Base-by-base conservation (phyloP, 1,140 invertebrate genomes). In the Ceratosolen fusciceps region DNA sequence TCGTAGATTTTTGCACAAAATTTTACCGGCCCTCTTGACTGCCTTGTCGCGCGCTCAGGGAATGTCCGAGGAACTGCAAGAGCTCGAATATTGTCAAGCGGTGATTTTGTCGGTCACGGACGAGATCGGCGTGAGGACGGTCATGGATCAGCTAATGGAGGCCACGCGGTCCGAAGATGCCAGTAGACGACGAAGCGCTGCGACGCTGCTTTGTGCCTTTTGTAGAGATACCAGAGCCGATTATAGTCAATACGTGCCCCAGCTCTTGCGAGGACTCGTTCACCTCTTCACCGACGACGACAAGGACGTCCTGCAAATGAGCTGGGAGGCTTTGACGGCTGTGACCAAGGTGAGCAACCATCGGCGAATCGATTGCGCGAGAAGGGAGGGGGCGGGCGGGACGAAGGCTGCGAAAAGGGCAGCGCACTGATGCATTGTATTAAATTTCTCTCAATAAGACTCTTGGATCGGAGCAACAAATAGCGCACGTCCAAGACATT, bases 11-110 rank as follows among this genome's bases (percentile, higher is more conserved):
- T 91, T 99, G 77, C 92, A 94, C 77, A 97, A 96, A 88, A 98
- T 99, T 82, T 89, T 99, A 72, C 96, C 97, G 16, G 96, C 98
- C 26, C 91, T 99, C 65, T 92, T 99, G 77, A 93, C 93, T 2
- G 95, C 96, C 16, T 90, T 98, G 8, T 93, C 92, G 0, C 93
- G 93, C 80, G 92, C 93, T 21, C 93, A 95, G 82, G 94, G 93
- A 52, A 93, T 93, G 21, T 90, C 93, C 9, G 91, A 94, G 74
- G 95, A 97, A 89, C 88, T 92, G 26, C 92, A 94, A 81, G 95
- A 98, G 90, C 87, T 98, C n/a, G 96, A 96, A 84, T 97, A 99
- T 88, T 99, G 98, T 88, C 95, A 98, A 87, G 93, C 95, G 56
- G 97, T 99, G 9, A 94, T 99, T 67, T 89, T 99, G 79, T 97